A percentile compares a stretch with the other conserved stretches of the same genome.
Conservation (phyloP, 2,113 vertebrate species). For the Fulmarus glacialis region DNA sequence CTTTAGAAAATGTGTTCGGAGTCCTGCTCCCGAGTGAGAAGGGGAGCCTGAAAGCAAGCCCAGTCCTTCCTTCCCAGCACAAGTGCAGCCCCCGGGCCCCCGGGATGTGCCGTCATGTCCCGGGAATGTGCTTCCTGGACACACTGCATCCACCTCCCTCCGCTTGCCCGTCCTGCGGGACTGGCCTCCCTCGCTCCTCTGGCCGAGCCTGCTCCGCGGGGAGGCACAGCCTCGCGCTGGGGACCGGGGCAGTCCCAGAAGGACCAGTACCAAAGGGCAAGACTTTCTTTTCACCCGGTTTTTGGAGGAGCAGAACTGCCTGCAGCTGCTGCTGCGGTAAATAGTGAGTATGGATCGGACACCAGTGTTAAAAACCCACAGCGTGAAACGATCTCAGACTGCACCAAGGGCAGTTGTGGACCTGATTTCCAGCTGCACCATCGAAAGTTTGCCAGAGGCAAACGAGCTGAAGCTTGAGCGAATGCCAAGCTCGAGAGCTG, state of each 20-base stretch:
- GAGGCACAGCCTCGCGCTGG: background rate
- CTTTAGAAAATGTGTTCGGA: background rate
- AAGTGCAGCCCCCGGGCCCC: background rate
- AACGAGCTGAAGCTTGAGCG: background rate
- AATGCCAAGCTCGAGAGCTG: background rate
- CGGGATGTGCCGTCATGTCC: background rate
- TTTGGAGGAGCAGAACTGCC: background rate
- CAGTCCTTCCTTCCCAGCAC: slow-evolving; percentile 11
- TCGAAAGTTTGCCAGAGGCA: background rate
- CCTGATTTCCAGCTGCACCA: background rate
- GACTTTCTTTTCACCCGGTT: background rate
- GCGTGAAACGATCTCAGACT: background rate
- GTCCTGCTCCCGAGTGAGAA: background rate
- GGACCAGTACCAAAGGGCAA: background rate
- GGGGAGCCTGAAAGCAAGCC: background rate
- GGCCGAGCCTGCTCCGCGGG: background rate
- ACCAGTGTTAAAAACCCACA: fast-evolving
- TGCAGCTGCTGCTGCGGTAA: background rate
- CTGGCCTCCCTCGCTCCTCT: background rate
- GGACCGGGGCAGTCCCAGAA: background rate
- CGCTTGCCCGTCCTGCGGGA: fast-evolving
- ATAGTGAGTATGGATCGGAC: background rate
- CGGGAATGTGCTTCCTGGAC: slow-evolving; percentile 27
- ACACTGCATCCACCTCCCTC: background rate
- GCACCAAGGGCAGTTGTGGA: background rate